Conservation (phyloP, 2,888 invertebrate species). For the Dendrolimus houi region DNA sequence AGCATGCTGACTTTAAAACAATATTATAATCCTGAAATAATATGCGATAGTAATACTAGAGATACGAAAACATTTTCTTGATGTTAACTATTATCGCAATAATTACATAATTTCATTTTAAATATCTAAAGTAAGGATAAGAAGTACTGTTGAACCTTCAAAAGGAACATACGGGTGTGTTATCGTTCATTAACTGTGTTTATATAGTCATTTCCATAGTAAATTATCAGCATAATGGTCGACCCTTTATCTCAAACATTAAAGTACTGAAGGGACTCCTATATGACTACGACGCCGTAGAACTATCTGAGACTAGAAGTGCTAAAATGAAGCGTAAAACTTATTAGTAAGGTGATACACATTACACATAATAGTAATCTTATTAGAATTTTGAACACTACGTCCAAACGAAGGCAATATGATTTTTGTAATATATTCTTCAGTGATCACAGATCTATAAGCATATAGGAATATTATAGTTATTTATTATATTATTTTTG, state of each 20-base stretch:
- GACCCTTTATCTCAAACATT: slow-evolving; percentile 35
- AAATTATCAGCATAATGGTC: slow-evolving; percentile 40
- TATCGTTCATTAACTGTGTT: slow-evolving; percentile 39
- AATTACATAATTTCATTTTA: too few species aligned
- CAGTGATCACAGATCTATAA: neutral
- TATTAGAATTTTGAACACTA: neutral
- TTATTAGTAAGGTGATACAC: too few species aligned
- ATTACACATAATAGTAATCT: too few species aligned
- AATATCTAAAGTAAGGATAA: too few species aligned
- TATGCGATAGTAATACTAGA: too few species aligned
- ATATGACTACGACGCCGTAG: slow-evolving; percentile 12
- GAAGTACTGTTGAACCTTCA: too few species aligned
- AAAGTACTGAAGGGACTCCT: slow-evolving; percentile 26
- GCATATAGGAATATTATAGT: too few species aligned
- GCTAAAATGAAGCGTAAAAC: slow-evolving; percentile 1
- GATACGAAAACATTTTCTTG: too few species aligned
- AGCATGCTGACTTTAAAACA: too few species aligned
- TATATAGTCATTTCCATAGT: slow-evolving; percentile 45
- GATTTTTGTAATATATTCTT: neutral
- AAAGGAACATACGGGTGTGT: slow-evolving; percentile 8
- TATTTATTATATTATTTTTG: too few species aligned
- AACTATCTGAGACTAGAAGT: slow-evolving; percentile 17
- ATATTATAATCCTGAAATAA: too few species aligned
- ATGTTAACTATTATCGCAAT: too few species aligned
- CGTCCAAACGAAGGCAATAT: neutral